Evolutionary conservation across 2,888 invertebrate genomes (phyloP), one percentile per base, ranked within the genome.

Genomic region (Mesorhabditis belari): DNA sequence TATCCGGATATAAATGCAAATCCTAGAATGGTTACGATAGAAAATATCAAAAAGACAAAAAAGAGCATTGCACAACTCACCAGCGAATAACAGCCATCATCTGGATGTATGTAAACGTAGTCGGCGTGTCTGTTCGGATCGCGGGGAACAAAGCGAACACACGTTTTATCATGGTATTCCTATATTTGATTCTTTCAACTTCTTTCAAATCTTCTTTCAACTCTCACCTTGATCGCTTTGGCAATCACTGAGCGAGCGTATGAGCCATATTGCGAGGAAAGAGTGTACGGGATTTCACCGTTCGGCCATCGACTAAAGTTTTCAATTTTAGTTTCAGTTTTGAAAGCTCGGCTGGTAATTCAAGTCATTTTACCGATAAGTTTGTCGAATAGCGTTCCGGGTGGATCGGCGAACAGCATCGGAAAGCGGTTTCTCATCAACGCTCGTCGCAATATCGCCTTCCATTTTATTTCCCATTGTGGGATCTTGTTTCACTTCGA

Each of bases 31-130:
- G 19, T 27, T 52, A 55, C 3, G 1, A 6, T 0, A 25, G 27
- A 35, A 26, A 17, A 49, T 23, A 4, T 55, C 9, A 5, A 24
- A 17, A n/a, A 17, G 24, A 28, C 62, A 49, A 25, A 27, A 57
- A 4, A 60, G 55, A 17, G n/a, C 21, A 55, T 26, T 70, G 85
- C 83, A 0, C 44, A 35, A 35, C 89, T 89, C 3, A 89, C 87
- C 71, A 87, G 87, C 0, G 88, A 88, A 86, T 88, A 89, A 79
- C 89, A 89, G 17, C 89, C 87, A 0, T 86, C 83, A 49, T 82
- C 82, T 6, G 82, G 81, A 75, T 86, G 84, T 62, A 87, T 83
- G 25, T 83, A 82, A 3, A 88, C 81, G 80, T 86, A 88, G 75
- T 87, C 85, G 4, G 65, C 58, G 49, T 79, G 77, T 49, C 61